Evolutionary conservation across 2,888 invertebrate species (phyloP).

Genomic region (Drosophila leonis): DNA sequence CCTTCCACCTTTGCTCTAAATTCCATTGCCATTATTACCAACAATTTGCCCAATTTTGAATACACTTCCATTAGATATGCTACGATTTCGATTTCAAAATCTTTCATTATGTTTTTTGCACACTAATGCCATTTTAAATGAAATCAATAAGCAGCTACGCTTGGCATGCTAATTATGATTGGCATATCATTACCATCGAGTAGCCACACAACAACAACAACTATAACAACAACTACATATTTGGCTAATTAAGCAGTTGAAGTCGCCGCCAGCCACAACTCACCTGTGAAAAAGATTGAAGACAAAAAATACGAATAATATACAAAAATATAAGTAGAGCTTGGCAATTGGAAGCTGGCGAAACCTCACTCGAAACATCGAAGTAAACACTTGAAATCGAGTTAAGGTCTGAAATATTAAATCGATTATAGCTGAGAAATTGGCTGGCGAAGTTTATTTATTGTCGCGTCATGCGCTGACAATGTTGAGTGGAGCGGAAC

Average conservation of each 20-base stretch:
- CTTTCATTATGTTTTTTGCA: conserved; percentile 2
- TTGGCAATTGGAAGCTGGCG: conserved; percentile 9
- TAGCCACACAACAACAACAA: conserved; percentile 17
- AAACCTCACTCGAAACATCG: conserved; percentile 28
- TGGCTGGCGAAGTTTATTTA: conserved; percentile 51
- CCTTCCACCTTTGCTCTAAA: conserved; percentile 53
- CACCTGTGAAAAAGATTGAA: conserved; percentile 69
- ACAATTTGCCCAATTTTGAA: conserved; percentile 42
- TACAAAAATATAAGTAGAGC: neutral
- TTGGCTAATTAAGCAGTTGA: conserved; percentile 52
- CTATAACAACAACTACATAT: conserved; percentile 21
- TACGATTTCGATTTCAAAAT: conserved; percentile 44
- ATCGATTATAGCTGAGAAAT: conserved; percentile 60
- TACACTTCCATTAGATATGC: conserved; percentile 51
- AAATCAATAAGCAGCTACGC: conserved; percentile 64
- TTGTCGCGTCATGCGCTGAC: conserved; percentile 61
- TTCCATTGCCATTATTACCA: conserved; percentile 58
- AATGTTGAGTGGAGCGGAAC: conserved; percentile 59
- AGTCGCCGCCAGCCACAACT: conserved; percentile 62
- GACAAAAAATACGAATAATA: conserved; percentile 16
- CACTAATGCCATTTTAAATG: conserved; percentile 71
- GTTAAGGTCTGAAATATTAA: conserved; percentile 63
- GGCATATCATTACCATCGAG: conserved; percentile 72
- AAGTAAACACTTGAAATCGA: conserved; percentile 59
- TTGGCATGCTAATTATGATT: conserved; percentile 73